phyloP scores from a whole-genome alignment of 2,797 vertebrate species.

The Tachyglossus aculeatus region DNA sequence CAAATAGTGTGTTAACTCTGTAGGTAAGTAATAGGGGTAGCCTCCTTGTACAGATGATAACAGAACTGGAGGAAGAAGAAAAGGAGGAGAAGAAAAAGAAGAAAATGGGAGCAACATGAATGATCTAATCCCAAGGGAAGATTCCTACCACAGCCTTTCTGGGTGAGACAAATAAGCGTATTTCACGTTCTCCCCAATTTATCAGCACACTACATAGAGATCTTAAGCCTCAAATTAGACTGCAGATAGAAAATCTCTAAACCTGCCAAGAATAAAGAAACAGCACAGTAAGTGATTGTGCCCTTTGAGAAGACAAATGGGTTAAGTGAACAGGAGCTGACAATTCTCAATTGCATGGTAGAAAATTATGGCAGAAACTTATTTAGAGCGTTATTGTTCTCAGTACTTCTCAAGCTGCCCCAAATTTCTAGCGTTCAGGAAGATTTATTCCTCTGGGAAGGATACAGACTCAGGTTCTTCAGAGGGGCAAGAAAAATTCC shows the following conservation, averaged over 20 bases:
- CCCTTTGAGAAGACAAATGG: slow-evolving; percentile 8
- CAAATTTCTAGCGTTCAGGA: background rate
- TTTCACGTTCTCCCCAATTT: background rate
- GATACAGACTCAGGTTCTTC: background rate
- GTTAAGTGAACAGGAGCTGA: background rate
- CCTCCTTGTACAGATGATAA: slow-evolving; percentile 25
- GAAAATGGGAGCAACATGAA: slow-evolving; percentile 23
- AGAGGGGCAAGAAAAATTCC: background rate
- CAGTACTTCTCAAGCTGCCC: too few relatives aligned
- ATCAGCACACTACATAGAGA: background rate
- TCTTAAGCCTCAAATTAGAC: background rate
- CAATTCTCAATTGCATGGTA: slow-evolving; percentile 7
- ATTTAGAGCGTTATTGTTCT: too few relatives aligned
- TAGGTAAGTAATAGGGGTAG: slow-evolving; percentile 19
- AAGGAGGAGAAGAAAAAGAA: slow-evolving; percentile 18
- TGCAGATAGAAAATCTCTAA: slow-evolving; percentile 22
- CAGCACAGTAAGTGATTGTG: too few relatives aligned
- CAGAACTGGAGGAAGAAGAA: slow-evolving; percentile 13
- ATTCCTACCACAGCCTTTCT: slow-evolving; percentile 11
- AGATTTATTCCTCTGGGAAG: background rate
- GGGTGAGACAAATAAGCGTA: background rate
- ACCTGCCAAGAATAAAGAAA: background rate
- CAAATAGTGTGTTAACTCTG: slow-evolving; percentile 43
- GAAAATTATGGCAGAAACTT: too few relatives aligned
- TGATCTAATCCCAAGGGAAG: background rate